Percentiles rank a stretch among this genome's conserved stretches.
Evolutionary conservation across 2,888 invertebrate species (phyloP).

Genomic region (Pomacea canaliculata): DNA sequence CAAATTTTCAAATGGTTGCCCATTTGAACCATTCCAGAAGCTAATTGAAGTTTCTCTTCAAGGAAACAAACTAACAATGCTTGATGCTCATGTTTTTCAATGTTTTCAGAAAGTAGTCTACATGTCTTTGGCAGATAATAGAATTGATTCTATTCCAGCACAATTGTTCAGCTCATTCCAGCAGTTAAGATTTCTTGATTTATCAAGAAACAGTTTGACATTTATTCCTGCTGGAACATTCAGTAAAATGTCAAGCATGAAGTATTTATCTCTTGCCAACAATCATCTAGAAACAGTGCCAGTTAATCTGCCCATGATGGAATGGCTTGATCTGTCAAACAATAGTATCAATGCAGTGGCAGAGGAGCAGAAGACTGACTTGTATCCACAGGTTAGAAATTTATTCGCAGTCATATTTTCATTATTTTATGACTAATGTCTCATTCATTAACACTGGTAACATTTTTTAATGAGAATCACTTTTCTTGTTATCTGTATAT

Average conservation of each 20-base stretch:
- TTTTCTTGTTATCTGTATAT: too few relatives aligned
- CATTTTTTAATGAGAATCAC: too few relatives aligned
- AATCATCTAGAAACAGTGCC: constrained; percentile 35
- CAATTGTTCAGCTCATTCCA: constrained; percentile 25
- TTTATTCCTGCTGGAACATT: constrained; percentile 31
- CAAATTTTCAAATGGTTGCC: neutral
- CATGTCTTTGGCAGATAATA: constrained; percentile 33
- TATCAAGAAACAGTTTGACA: constrained; percentile 37
- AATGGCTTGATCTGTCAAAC: constrained; percentile 42
- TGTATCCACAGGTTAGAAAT: constrained; percentile 35
- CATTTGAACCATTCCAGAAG: constrained; percentile 7
- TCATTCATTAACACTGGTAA: too few relatives aligned
- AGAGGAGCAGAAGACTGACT: constrained; percentile 31
- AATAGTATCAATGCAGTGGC: constrained; percentile 35
- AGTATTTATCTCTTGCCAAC: constrained; percentile 35
- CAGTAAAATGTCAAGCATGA: constrained; percentile 26
- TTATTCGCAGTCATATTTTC: too few relatives aligned
- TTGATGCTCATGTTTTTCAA: constrained; percentile 11
- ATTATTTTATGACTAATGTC: too few relatives aligned
- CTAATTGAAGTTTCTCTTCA: constrained; percentile 21
- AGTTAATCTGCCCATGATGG: constrained; percentile 35
- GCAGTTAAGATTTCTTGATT: constrained; percentile 31
- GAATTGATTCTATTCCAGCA: constrained; percentile 15
- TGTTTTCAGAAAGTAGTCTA: constrained; percentile 17
- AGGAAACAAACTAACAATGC: constrained; percentile 21